phyloP scores from a whole-genome alignment of 2,113 vertebrate species.

The Cichladusa arquata region DNA sequence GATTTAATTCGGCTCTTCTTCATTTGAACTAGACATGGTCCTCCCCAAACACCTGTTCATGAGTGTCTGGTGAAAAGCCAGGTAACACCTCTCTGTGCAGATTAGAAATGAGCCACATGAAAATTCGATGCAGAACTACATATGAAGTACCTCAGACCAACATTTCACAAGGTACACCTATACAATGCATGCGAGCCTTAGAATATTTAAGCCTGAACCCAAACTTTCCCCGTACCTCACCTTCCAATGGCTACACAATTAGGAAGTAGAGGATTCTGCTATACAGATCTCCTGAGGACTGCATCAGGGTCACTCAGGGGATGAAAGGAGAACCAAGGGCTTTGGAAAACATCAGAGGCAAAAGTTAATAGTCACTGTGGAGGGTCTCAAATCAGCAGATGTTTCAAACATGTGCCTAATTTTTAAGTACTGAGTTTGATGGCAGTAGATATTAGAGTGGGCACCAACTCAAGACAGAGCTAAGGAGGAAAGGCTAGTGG shows the following conservation, averaged over 20 bases:
- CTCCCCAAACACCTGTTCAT: background rate
- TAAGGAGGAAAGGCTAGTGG: background rate
- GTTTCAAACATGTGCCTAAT: background rate
- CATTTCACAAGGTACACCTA: background rate
- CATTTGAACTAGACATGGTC: no score
- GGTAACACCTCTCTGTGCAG: background rate
- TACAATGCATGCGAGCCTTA: fast-evolving
- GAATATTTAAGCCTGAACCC: background rate
- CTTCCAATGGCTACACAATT: background rate
- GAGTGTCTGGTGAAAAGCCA: background rate
- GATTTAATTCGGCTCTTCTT: background rate
- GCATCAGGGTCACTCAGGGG: background rate
- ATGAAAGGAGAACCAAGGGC: background rate
- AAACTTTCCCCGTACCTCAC: background rate
- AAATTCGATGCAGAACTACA: background rate
- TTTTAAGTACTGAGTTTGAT: background rate
- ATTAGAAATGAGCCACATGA: fast-evolving
- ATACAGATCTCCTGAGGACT: background rate
- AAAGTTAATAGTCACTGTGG: background rate
- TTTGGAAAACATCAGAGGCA: background rate
- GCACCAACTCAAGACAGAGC: background rate
- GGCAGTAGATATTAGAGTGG: background rate
- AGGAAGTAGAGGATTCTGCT: background rate
- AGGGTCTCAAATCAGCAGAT: constrained; percentile 25
- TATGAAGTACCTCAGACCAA: background rate